Conservation (phyloP, 2,113 vertebrate species). For the Todiramphus chloris region DNA sequence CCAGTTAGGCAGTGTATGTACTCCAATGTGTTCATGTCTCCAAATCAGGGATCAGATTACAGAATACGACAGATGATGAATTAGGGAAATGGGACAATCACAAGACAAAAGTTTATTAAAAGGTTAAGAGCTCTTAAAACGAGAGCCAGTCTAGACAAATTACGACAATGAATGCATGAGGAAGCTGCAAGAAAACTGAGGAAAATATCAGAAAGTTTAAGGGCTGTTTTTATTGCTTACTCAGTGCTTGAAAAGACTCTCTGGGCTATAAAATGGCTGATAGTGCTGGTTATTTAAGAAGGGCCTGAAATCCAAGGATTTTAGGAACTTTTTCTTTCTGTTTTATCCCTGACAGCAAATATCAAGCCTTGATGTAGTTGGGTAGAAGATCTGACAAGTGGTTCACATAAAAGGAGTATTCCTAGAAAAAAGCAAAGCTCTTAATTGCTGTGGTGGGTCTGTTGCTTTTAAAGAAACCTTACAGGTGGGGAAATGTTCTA, state of each 20-base stretch:
- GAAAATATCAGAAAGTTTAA: neutral
- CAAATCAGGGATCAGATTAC: neutral
- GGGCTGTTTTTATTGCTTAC: neutral
- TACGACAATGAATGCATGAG: neutral
- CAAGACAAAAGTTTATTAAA: conserved; percentile 18
- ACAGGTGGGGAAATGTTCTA: neutral
- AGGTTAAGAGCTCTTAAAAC: conserved; percentile 11
- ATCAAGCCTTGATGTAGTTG: neutral
- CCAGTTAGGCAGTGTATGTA: neutral
- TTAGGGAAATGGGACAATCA: neutral
- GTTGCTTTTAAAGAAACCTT: neutral
- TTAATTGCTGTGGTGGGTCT: neutral
- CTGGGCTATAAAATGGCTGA: neutral
- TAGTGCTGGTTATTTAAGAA: neutral
- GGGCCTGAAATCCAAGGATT: neutral
- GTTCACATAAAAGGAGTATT: neutral
- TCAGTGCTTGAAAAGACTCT: neutral
- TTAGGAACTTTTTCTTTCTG: neutral
- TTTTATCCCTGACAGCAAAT: neutral
- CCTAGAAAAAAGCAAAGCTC: neutral
- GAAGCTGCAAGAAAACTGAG: neutral
- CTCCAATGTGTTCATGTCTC: neutral
- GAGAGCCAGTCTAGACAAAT: neutral
- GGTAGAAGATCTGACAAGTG: neutral
- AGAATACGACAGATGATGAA: conserved; percentile 17